phyloP scores from a whole-genome alignment of 1,140 invertebrate genomes.

The Gonatopus flavifemur region DNA sequence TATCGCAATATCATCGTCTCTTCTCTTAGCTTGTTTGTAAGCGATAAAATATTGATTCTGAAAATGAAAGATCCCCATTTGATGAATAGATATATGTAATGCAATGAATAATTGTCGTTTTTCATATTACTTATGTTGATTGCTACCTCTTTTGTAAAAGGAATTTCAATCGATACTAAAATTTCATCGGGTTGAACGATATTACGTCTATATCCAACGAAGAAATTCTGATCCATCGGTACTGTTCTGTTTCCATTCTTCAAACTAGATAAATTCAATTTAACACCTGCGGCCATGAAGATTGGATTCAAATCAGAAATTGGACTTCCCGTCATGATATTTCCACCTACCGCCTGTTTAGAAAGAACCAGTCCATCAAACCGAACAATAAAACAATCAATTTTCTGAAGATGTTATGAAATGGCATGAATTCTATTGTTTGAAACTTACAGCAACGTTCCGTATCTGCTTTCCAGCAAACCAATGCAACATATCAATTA shows the following conservation, averaged over 20 bases:
- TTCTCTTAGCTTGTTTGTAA: constrained; percentile 88
- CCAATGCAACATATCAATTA: constrained; percentile 87
- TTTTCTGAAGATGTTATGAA: neutral
- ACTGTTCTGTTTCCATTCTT: constrained; percentile 64
- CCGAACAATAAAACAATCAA: neutral
- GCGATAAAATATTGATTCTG: constrained; percentile 80
- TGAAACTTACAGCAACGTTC: constrained; percentile 69
- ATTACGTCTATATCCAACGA: constrained; percentile 84
- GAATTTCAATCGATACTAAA: constrained; percentile 73
- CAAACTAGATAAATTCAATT: constrained; percentile 53
- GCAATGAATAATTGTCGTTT: too few relatives aligned
- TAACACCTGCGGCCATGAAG: constrained; percentile 73
- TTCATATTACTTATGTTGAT: constrained; percentile 2
- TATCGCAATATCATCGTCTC: constrained; percentile 95
- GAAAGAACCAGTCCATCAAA: neutral
- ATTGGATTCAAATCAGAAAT: constrained; percentile 96
- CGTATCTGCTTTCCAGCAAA: constrained; percentile 95
- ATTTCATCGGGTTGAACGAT: constrained; percentile 76
- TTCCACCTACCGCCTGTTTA: constrained; percentile 77
- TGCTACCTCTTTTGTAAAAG: constrained; percentile 57
- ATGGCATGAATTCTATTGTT: neutral
- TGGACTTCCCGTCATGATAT: constrained; percentile 93
- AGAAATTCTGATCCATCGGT: constrained; percentile 82
- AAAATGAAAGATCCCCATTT: too few relatives aligned
- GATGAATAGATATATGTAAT: too few relatives aligned